Evolutionary conservation across 1,140 invertebrate genomes (phyloP), one percentile per base, ranked within the genome.

Genomic region (Camponotus pennsylvanicus): DNA sequence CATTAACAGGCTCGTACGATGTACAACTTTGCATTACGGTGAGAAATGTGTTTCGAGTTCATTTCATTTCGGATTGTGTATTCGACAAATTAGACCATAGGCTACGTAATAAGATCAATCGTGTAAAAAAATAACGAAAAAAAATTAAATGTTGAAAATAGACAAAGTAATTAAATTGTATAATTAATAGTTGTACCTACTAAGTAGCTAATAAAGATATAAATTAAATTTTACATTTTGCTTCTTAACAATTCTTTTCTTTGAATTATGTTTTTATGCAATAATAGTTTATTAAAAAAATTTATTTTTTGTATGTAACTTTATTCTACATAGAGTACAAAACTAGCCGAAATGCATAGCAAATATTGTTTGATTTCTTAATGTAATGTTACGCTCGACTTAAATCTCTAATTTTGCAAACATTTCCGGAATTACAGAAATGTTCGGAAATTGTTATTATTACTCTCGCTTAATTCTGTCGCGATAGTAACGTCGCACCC

Each of bases 401-500:
- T 61, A 40, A 82, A 73, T 73, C 11, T 59, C 55, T 82, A 82
- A 82, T 61, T 82, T 82, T 61, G 67, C 79, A 71, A 82, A 82
- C 78, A 40, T 80, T 32, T 34, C 7, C 34, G 34, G n/a, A 66
- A 59, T 66, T 83, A 66, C 32, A 27, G 15, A 21, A 61, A 52
- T 11, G 52, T 27, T n/a, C 27, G 61, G 34, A 34, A 73, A 55
- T 67, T 55, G 52, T 61, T 57, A 49, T 71, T 73, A 73, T 77
- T 66, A 70, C 32, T 84, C 42, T 8, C 18, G 76, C 42, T 87
- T 78, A 84, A 84, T 87, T 66, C 45, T 18, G 45, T 32, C 63
- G 70, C n/a, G 13, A 8, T n/a, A 40, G 40, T 70, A 67, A 75
- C 34, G 9, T 32, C 52, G 11, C 61, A 45, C 21, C 9, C 7